These are phyloP conservation scores for Bursaphelenchus mucronatus DNA, from an alignment of 1,140 invertebrate species.

Conservation along the genomic window DNA sequence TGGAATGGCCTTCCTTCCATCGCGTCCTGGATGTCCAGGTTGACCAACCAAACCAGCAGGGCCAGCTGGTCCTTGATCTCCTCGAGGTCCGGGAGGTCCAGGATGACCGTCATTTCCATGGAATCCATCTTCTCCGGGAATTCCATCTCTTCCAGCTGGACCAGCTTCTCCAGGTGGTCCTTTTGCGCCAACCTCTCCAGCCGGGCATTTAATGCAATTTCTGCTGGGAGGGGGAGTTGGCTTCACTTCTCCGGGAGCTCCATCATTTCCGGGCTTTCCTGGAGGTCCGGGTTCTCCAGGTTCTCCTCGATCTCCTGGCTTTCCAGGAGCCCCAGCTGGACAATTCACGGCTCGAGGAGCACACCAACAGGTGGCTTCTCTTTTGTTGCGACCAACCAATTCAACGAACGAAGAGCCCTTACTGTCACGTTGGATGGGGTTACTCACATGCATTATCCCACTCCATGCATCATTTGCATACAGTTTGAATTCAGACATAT, in stretches of 20 bases:
- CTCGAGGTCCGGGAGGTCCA: too few relatives aligned
- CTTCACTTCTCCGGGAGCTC: slow-evolving; percentile 16
- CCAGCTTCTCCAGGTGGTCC: neutral
- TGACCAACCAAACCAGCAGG: too few relatives aligned
- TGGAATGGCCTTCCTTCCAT: too few relatives aligned
- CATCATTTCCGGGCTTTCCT: slow-evolving; percentile 34
- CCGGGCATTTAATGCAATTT: slow-evolving; percentile 32
- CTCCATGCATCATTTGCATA: slow-evolving; percentile 29
- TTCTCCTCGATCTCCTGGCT: neutral
- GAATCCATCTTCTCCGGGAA: too few relatives aligned
- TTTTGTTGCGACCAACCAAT: too few relatives aligned
- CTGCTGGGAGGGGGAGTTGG: neutral
- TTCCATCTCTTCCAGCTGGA: too few relatives aligned
- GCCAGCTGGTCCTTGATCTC: too few relatives aligned
- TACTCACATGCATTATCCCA: slow-evolving; percentile 32
- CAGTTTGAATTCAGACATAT: slow-evolving; percentile 10
- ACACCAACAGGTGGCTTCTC: too few relatives aligned
- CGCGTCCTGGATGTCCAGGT: too few relatives aligned
- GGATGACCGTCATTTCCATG: too few relatives aligned
- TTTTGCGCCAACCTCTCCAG: slow-evolving; percentile 21
- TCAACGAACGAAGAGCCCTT: too few relatives aligned
- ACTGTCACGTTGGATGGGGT: too few relatives aligned
- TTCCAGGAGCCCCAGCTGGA: neutral
- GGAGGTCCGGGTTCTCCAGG: slow-evolving; percentile 23
- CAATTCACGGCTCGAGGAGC: neutral